phyloP scores from a whole-genome alignment of 1,140 invertebrate genomes.

The Zophobas morio region DNA sequence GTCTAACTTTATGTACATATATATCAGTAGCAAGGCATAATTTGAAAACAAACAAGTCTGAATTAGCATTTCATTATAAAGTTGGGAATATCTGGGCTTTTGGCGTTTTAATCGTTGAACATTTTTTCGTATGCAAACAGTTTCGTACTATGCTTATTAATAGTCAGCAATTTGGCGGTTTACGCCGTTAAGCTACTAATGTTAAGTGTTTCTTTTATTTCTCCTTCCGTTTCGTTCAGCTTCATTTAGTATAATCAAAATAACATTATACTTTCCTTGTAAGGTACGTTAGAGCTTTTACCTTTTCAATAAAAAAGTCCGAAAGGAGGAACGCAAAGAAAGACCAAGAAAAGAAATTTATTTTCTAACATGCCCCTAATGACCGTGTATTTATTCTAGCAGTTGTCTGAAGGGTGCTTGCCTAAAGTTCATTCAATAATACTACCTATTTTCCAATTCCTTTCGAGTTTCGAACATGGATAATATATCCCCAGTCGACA shows the following conservation, averaged over 20 bases:
- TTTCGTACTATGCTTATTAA: too few relatives aligned
- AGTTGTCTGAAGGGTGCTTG: slow-evolving; percentile 13
- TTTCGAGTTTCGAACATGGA: slow-evolving; percentile 8
- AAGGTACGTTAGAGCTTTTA: background rate
- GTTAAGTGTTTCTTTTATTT: background rate
- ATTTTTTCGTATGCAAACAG: too few relatives aligned
- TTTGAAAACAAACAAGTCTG: too few relatives aligned
- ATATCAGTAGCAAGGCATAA: too few relatives aligned
- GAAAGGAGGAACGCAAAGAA: background rate
- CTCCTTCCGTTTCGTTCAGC: background rate
- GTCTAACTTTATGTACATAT: too few relatives aligned
- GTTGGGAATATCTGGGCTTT: too few relatives aligned
- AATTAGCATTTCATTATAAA: too few relatives aligned
- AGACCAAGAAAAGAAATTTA: background rate
- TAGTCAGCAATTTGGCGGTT: too few relatives aligned
- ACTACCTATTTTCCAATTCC: slow-evolving; percentile 15
- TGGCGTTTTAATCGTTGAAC: too few relatives aligned
- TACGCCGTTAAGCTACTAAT: too few relatives aligned
- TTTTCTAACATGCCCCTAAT: slow-evolving; percentile 18
- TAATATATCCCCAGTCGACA: slow-evolving; percentile 10
- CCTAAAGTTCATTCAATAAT: slow-evolving; percentile 23
- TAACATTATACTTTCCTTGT: slow-evolving; percentile 11
- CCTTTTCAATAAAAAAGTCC: slow-evolving; percentile 17
- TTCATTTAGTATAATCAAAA: slow-evolving; percentile 19
- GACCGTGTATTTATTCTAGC: slow-evolving; percentile 18